phyloP scores from a whole-genome alignment of 2,797 vertebrate species.

The Lutjanus argentimaculatus region DNA sequence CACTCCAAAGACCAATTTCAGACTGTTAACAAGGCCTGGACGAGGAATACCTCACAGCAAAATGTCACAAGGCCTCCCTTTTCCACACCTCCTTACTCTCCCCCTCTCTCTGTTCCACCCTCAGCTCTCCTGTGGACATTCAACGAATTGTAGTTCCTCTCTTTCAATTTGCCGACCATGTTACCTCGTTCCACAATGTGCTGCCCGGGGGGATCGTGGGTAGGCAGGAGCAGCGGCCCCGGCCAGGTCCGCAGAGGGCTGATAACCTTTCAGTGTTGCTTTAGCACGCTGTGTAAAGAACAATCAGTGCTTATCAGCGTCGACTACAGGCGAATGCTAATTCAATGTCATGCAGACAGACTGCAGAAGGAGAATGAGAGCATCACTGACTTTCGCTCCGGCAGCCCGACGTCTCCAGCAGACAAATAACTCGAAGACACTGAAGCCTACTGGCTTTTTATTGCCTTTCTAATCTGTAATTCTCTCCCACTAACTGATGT shows the following conservation, averaged over 20 bases:
- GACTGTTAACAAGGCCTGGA: slow-evolving; percentile 70
- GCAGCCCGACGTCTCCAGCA: slow-evolving; percentile 34
- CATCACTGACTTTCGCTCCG: slow-evolving; percentile 26
- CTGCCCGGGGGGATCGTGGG: slow-evolving; percentile 57
- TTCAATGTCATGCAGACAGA: slow-evolving; percentile 69
- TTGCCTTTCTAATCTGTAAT: slow-evolving; percentile 40
- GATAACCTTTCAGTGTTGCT: slow-evolving; percentile 83
- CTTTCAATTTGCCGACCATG: slow-evolving; percentile 75
- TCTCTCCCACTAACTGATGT: slow-evolving; percentile 33
- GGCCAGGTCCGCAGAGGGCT: slow-evolving; percentile 75
- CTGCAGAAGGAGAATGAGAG: slow-evolving; percentile 56
- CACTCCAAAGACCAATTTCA: slow-evolving; percentile 73
- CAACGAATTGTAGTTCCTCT: slow-evolving; percentile 74
- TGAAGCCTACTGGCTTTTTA: slow-evolving; percentile 18
- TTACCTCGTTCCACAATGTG: slow-evolving; percentile 70
- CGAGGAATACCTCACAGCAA: slow-evolving; percentile 67
- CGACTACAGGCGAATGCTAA: slow-evolving; percentile 78
- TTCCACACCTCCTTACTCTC: slow-evolving; percentile 51
- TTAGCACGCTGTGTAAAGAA: slow-evolving; percentile 80
- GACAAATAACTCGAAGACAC: slow-evolving; percentile 47
- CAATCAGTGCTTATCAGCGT: slow-evolving; percentile 82
- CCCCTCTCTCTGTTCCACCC: slow-evolving; percentile 35
- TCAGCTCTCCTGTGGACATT: slow-evolving; percentile 70
- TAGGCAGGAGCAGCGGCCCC: slow-evolving; percentile 63
- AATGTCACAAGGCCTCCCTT: slow-evolving; percentile 69